phyloP scores from a whole-genome alignment of 2,113 vertebrate genomes.

The Tyto alba region DNA sequence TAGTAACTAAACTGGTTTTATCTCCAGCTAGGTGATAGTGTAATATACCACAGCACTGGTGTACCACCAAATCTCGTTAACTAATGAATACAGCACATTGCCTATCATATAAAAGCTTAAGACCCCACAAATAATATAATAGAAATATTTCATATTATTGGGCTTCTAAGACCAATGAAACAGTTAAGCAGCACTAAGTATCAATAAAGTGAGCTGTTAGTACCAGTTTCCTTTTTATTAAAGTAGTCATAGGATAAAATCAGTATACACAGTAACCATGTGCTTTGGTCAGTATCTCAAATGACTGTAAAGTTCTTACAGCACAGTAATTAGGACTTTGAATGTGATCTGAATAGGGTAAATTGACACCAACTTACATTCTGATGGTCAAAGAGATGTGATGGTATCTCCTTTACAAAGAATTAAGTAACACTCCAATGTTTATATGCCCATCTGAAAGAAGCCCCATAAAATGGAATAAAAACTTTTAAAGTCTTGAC shows the following conservation, averaged over 20 bases:
- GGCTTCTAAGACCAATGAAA: neutral
- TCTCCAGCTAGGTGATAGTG: neutral
- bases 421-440: neutral
- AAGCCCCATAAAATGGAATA: neutral
- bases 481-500: neutral
- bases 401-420: constrained; percentile 7
- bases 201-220: neutral
- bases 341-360: neutral
- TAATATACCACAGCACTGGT: neutral
- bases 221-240: neutral
- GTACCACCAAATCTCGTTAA: neutral
- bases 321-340: neutral
- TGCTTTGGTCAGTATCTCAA: neutral
- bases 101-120: neutral
- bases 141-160: neutral
- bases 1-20: neutral
- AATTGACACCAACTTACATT: constrained; percentile 29
- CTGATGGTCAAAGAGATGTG: constrained; percentile 37
- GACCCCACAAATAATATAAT: neutral
- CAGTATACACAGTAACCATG: neutral
- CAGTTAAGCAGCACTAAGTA: neutral
- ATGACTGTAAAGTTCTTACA: neutral
- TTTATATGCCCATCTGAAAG: neutral
- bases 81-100: neutral
- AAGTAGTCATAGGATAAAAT: neutral